These are phyloP conservation scores for Cephus runcator DNA, from an alignment of 2,888 invertebrate genomes.

Conservation along the genomic window DNA sequence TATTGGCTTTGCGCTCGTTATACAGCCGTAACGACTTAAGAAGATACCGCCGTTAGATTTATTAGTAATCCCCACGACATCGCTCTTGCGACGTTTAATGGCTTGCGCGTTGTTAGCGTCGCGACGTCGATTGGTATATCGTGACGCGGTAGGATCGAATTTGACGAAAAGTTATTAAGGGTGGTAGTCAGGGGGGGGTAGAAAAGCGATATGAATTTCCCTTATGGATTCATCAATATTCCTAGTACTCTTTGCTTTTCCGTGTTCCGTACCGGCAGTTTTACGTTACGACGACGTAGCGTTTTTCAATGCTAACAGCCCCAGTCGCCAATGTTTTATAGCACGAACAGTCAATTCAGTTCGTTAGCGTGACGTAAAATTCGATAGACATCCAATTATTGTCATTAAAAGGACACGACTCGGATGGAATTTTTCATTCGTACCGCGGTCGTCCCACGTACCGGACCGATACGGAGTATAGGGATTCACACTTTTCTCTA, in stretches of 20 bases:
- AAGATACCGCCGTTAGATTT: slow-evolving; percentile 28
- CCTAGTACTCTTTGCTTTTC: not conserved
- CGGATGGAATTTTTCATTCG: not conserved
- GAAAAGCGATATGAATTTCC: not conserved
- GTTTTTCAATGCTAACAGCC: not conserved
- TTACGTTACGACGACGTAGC: not conserved
- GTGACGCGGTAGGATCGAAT: not conserved
- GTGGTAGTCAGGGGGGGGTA: not conserved
- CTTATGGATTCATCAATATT: not conserved
- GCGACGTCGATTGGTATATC: slow-evolving; percentile 26
- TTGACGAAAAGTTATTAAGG: not conserved
- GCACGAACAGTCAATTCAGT: not conserved
- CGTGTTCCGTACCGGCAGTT: not conserved
- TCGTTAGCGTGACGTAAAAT: not conserved
- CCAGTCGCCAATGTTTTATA: not conserved
- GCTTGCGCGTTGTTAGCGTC: slow-evolving; percentile 32
- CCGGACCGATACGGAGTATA: not conserved
- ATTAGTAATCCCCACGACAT: slow-evolving; percentile 39
- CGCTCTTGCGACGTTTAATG: slow-evolving; percentile 37
- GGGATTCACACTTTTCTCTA: not conserved
- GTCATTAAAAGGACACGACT: not conserved
- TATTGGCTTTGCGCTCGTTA: slow-evolving; percentile 38
- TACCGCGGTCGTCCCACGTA: not conserved
- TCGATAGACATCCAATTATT: not conserved
- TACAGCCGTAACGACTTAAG: slow-evolving; percentile 7